phyloP scores from a whole-genome alignment of 1,140 invertebrate species.

The Hyposmocoma kahamanoa region DNA sequence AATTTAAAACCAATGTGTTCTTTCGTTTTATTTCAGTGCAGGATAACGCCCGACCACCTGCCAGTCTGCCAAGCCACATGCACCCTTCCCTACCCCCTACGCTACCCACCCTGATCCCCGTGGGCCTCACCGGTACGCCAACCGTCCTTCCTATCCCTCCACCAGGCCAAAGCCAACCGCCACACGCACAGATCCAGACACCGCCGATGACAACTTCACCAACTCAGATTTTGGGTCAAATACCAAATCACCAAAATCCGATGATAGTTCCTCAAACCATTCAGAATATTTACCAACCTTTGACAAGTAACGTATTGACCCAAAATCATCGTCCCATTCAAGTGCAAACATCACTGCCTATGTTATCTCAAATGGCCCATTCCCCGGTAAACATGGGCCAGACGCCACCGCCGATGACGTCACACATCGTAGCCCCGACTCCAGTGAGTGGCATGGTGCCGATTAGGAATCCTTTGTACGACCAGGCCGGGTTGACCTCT shows the following conservation, averaged over 20 bases:
- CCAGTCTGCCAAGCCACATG: conserved; percentile 36
- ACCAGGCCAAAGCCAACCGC: conserved; percentile 6
- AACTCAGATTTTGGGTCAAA: conserved; percentile 18
- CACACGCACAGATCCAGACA: conserved; percentile 27
- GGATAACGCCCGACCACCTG: conserved; percentile 34
- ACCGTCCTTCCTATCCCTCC: conserved; percentile 7
- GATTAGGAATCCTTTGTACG: conserved; percentile 53
- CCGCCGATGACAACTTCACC: too few relatives aligned
- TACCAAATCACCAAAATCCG: too few relatives aligned
- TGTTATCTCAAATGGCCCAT: conserved; percentile 2
- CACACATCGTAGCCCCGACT: conserved; percentile 33
- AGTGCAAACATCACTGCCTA: too few relatives aligned
- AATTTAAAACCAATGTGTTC: conserved; percentile 6
- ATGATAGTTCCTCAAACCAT: too few relatives aligned
- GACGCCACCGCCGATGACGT: conserved; percentile 20
- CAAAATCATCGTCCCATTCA: too few relatives aligned
- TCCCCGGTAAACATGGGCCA: conserved; percentile 32
- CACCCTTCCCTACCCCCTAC: conserved; percentile 34
- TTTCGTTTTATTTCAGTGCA: conserved; percentile 34
- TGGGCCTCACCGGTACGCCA: conserved; percentile 25
- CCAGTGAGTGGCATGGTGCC: conserved; percentile 52
- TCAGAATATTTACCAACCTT: too few relatives aligned
- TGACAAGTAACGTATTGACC: too few relatives aligned
- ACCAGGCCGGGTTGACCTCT: conserved; percentile 46
- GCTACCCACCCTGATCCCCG: conserved; percentile 42